A percentile compares a stretch with the other conserved stretches of the same genome.
Evolutionary conservation across 2,888 invertebrate species (phyloP).

Genomic region (Galeruca laticollis): DNA sequence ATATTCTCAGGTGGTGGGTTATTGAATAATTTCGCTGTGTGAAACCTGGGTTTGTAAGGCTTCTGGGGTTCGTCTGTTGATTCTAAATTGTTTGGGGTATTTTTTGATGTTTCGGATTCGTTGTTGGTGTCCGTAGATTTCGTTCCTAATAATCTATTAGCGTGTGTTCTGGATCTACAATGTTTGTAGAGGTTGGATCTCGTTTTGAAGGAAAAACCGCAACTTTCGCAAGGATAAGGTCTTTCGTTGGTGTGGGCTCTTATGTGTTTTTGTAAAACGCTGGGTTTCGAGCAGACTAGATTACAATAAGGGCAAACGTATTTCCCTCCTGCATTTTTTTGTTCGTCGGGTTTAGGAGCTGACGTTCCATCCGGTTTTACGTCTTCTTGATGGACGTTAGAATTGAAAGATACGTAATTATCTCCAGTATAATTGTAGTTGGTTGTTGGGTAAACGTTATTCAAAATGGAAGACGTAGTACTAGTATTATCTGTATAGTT

Average conservation of each 20-base stretch:
- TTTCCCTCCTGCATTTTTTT: slow-evolving; percentile 70
- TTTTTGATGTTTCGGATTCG: slow-evolving; percentile 20
- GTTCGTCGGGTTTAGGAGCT: slow-evolving; percentile 35
- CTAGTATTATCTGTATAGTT: slow-evolving; percentile 48
- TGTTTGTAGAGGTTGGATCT: slow-evolving; percentile 94
- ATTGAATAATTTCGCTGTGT: slow-evolving; percentile 62
- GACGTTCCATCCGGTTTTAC: slow-evolving; percentile 28
- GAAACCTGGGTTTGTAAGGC: slow-evolving; percentile 66
- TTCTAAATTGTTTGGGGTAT: slow-evolving; percentile 33
- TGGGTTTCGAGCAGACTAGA: slow-evolving; percentile 91
- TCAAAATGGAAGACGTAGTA: slow-evolving; percentile 62
- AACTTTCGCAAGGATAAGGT: slow-evolving; percentile 89
- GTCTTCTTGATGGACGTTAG: slow-evolving; percentile 30
- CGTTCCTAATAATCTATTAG: slow-evolving; percentile 65
- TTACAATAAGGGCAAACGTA: slow-evolving; percentile 91
- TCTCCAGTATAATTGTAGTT: slow-evolving; percentile 40
- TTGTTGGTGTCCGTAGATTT: slow-evolving; percentile 53
- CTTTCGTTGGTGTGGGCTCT: slow-evolving; percentile 93
- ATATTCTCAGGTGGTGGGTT: slow-evolving; percentile 55
- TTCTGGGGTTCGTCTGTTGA: slow-evolving; percentile 35
- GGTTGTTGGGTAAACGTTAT: slow-evolving; percentile 56
- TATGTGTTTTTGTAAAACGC: slow-evolving; percentile 93
- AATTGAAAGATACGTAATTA: slow-evolving; percentile 6
- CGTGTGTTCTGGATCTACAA: slow-evolving; percentile 71
- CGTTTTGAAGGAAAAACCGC: slow-evolving; percentile 94